Percentiles rank a stretch among this genome's conserved stretches.
Conservation (phyloP, 64 coral and sea anemone species). For the Montipora sp. region DNA sequence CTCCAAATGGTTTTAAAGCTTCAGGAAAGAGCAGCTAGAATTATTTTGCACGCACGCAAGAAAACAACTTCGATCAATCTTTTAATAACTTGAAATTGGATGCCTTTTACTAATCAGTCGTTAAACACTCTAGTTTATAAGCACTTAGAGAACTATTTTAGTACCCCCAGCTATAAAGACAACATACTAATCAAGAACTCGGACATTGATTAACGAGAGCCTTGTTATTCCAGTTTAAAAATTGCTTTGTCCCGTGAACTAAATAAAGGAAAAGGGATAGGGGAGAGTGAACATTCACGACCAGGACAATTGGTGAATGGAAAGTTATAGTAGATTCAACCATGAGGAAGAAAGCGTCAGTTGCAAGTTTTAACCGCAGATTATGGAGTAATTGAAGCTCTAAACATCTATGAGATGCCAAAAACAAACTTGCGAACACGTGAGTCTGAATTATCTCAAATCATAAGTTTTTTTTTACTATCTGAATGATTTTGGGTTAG, state of each 20-base stretch:
- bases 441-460: no score
- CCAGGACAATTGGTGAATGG: background rate
- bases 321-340: background rate
- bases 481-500: no score
- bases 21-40: background rate
- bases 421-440: no score
- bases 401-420: no score
- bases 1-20: background rate
- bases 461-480: no score
- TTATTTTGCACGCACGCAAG: background rate
- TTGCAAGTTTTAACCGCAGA: background rate
- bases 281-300: background rate
- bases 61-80: background rate
- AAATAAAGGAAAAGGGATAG: background rate
- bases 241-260: background rate
- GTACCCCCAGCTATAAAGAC: background rate
- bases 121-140: background rate
- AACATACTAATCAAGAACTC: background rate
- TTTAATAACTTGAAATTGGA: background rate
- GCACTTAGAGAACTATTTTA: background rate
- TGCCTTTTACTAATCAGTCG: background rate
- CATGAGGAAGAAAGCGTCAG: background rate
- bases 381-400: no score
- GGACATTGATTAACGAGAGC: background rate
- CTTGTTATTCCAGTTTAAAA: background rate